Percentiles rank a stretch among this genome's conserved stretches.
phyloP scores from a whole-genome alignment of 2,888 invertebrate species.

The Subacronicta megacephala region DNA sequence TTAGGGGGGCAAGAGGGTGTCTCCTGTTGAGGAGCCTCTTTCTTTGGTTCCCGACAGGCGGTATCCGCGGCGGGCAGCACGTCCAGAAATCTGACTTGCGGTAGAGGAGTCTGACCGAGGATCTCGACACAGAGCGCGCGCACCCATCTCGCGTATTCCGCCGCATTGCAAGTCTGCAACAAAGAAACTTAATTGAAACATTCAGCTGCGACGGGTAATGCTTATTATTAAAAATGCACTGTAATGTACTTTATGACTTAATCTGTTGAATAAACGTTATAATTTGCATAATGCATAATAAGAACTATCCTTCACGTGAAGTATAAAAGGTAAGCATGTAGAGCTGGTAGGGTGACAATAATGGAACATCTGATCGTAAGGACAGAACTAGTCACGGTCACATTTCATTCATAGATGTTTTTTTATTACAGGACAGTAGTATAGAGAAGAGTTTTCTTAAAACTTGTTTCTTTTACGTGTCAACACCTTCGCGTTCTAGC shows the following conservation, averaged over 20 bases:
- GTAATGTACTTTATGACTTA: conserved; percentile 62
- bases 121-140: conserved; percentile 93
- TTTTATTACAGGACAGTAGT: conserved; percentile 45
- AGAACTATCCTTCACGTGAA: conserved; percentile 21
- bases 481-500: conserved; percentile 88
- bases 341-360: conserved; percentile 65
- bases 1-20: conserved; percentile 79
- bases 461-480: conserved; percentile 83
- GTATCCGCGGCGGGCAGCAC: conserved; percentile 91
- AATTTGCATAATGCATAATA: conserved; percentile 50
- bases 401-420: conserved; percentile 65
- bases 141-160: conserved; percentile 93
- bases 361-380: conserved; percentile 68
- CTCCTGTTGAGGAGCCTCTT: conserved; percentile 73
- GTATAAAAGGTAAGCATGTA: conserved; percentile 38
- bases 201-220: conserved; percentile 22
- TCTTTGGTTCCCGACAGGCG: conserved; percentile 80
- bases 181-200: conserved; percentile 63
- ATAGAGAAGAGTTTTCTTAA: conserved; percentile 54
- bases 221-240: conserved; percentile 27
- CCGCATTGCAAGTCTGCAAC: conserved; percentile 92
- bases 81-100: conserved; percentile 92
- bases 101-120: conserved; percentile 93
- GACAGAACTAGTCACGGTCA: conserved; percentile 71
- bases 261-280: conserved; percentile 58